Conservation (phyloP, 2,888 invertebrate species). For the Theretra japonica region DNA sequence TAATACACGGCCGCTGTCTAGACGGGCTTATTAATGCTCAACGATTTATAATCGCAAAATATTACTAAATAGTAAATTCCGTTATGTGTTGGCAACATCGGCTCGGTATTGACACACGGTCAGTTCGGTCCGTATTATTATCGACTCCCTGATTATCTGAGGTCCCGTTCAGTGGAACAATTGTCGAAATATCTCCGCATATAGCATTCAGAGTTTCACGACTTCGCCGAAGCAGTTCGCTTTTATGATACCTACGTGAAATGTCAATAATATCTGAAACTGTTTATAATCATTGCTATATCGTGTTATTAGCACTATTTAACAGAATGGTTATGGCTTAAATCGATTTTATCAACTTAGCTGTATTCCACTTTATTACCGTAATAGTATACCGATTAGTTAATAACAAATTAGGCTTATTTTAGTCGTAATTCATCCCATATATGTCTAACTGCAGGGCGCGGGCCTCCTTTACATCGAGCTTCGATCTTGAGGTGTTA, state of each 20-base stretch:
- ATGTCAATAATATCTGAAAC: conserved; percentile 26
- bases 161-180: conserved; percentile 8
- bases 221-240: conserved; percentile 13
- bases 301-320: conserved; percentile 18
- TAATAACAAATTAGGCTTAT: not conserved
- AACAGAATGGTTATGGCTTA: conserved; percentile 4
- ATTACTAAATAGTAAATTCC: not conserved
- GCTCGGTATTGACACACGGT: not conserved
- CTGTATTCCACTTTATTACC: not conserved
- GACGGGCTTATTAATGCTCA: not conserved
- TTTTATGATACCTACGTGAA: conserved; percentile 26
- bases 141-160: not conserved
- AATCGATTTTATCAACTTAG: conserved; percentile 14
- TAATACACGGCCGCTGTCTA: not conserved
- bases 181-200: conserved; percentile 25
- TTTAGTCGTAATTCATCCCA: not conserved
- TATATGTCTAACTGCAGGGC: too few relatives aligned
- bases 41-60: not conserved
- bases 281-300: conserved; percentile 18
- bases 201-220: conserved; percentile 23
- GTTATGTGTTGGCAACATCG: not conserved
- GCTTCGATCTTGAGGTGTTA: too few relatives aligned
- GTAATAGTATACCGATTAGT: conserved; percentile 7
- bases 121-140: not conserved
- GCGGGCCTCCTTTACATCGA: too few relatives aligned